Evolutionary conservation across 1,140 invertebrate species (phyloP), one percentile per base, ranked within the genome.

Genomic region (Meteorus sp.): DNA sequence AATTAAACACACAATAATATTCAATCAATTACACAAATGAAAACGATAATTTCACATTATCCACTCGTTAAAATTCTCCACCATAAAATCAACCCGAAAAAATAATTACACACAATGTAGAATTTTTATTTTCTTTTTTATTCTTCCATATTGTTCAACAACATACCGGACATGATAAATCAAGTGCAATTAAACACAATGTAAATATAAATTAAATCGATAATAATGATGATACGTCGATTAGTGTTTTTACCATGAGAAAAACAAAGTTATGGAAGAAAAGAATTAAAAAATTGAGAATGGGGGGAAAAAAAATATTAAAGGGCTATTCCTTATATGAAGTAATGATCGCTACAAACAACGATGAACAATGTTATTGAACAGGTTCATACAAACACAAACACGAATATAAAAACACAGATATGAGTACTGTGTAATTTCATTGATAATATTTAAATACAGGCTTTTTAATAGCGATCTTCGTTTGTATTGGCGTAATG

Each of bases 391-490:
- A n/a, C n/a, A n/a, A n/a, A n/a, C n/a, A n/a, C n/a, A n/a, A n/a
- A n/a, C 33, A 55, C 60, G 23, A 15, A 45, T 27, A 3, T 11
- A 17, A 20, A 17, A 50, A 59, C 56, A 59, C 68, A 50, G 53
- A 74, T 48, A 41, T 66, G 60, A 63, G 65, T 61, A 75, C 72
- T 73, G 67, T n/a, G n/a, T 76, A 77, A 78, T 78, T 77, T 76
- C 64, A 67, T 71, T 74, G 72, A 72, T 75, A 77, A 75, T 77
- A 78, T 78, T 78, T 79, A 78, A 78, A 78, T 79, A 72, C 61
- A 62, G 68, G 70, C 63, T 66, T 71, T 7, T 75, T 76, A 77
- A 77, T 75, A 72, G 67, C 66, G 68, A 71, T 71, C 69, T 74
- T 72, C 68, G n/a, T n/a, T n/a, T 60, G 59, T 68, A 57, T 45